Base-by-base conservation (phyloP, 2,797 vertebrate species). In the Tragopan temminckii region DNA sequence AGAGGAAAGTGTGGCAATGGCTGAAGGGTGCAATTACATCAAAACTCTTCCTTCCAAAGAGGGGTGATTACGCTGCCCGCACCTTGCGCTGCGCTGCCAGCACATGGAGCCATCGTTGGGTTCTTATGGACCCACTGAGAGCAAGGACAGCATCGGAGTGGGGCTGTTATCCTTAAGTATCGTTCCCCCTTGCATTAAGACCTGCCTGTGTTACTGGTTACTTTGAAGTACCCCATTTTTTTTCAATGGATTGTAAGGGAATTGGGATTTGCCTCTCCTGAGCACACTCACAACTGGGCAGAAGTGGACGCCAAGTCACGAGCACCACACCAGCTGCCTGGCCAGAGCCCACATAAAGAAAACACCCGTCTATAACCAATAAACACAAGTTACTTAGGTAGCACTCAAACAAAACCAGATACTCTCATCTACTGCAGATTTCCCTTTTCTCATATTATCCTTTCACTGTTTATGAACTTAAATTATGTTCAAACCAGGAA, bases 1-100 rank as follows among this genome's bases (percentile, higher is more conserved):
- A 80, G 86, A 96, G 68, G 77, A 95, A 96, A 95, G 96, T 94
- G 94, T 94, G 89, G 97, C 96, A 95, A 93, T 89, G 93, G 94
- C 95, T 89, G 94, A 95, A 85, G 96, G 91, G 90, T 85, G 93
- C 79, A 97, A 96, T 97, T 95, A 96, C 95, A 95, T 87, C 91
- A 93, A 93, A 97, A 95, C 92, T 90, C 91, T 94, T 96, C 96
- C 94, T 95, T 78, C 85, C 89, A 91, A 96, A 90, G 94, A 79
- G 95, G 72, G 85, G 11, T 7, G 45, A 89, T 19, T 35, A 12
- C 4, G 7, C 58, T 80, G 63, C 72, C 88, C 15, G 8, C 83
- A 92, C 93, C 89, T 95, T 77, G 13, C 35, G 1, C 7, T 3
- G 88, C 31, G 48, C 53, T 24, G 70, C 31, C 69, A 5, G 69